These are phyloP conservation scores for Mugil cephalus DNA, from an alignment of 2,113 vertebrate genomes.

Conservation along the genomic window DNA sequence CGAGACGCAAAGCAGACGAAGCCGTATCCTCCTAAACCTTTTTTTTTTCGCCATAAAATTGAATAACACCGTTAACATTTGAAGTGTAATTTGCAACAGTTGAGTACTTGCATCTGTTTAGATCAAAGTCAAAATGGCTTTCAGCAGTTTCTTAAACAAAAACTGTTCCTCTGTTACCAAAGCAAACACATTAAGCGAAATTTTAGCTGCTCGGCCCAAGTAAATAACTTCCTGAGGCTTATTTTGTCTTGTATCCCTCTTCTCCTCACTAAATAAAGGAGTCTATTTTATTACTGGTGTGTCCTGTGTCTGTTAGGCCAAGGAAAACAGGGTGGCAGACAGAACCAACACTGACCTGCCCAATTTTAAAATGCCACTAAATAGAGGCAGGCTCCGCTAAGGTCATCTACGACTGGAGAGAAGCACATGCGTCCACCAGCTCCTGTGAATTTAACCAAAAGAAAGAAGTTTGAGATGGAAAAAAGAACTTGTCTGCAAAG, in stretches of 20 bases:
- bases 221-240: constrained; percentile 62
- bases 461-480: background rate
- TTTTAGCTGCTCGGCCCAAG: constrained; percentile 42
- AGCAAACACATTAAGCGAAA: constrained; percentile 45
- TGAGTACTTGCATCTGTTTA: background rate
- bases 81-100: background rate
- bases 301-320: constrained; percentile 60
- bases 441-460: constrained; percentile 16
- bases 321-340: constrained; percentile 75
- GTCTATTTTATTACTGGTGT: constrained; percentile 59
- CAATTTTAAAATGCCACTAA: constrained; percentile 60
- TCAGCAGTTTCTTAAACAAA: constrained; percentile 8
- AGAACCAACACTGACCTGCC: constrained; percentile 71
- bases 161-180: constrained; percentile 17
- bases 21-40: background rate
- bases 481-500: background rate
- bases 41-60: constrained; percentile 8
- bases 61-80: background rate
- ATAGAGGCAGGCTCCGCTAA: constrained; percentile 69
- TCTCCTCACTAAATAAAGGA: constrained; percentile 62
- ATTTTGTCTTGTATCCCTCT: constrained; percentile 41
- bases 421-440: constrained; percentile 8
- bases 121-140: background rate
- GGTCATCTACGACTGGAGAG: constrained; percentile 40
- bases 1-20: background rate